phyloP scores from a whole-genome alignment of 2,797 vertebrate species.

The Coregonus ussuriensis region DNA sequence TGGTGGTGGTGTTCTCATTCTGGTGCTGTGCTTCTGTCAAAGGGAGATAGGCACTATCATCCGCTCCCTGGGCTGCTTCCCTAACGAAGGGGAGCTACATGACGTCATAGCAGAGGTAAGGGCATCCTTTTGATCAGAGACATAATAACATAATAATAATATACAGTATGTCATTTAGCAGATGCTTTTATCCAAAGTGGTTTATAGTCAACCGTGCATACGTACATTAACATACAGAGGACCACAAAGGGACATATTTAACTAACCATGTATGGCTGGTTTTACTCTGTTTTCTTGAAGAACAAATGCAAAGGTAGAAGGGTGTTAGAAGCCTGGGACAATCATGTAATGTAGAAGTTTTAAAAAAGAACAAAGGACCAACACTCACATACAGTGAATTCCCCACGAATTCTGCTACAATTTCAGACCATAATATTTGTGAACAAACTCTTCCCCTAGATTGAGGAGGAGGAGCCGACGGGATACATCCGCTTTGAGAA shows the following conservation, averaged over 20 bases:
- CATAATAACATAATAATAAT: not conserved
- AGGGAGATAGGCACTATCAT: conserved; percentile 91
- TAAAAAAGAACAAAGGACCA: not conserved
- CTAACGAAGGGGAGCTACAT: conserved; percentile 84
- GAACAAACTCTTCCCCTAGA: conserved; percentile 65
- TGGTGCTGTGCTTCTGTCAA: conserved; percentile 21
- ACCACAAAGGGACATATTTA: not conserved
- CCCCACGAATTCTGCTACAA: not conserved
- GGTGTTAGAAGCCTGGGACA: no score
- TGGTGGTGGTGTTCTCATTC: conserved; percentile 9
- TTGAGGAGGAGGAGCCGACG: conserved; percentile 87
- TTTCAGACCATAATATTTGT: not conserved
- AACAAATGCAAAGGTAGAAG: not conserved
- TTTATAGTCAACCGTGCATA: not conserved
- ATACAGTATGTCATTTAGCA: not conserved
- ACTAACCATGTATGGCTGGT: not conserved
- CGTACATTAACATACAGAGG: not conserved
- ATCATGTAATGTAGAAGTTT: not conserved
- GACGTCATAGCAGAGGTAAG: conserved; percentile 84
- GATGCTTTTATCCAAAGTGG: not conserved
- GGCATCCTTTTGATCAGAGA: not conserved
- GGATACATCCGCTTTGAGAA: conserved; percentile 84
- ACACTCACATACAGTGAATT: not conserved
- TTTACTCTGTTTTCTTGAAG: not conserved
- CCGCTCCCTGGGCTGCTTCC: conserved; percentile 88